Evolutionary conservation across 2,888 invertebrate genomes (phyloP), one percentile per base, ranked within the genome.

Genomic region (Drosophila pegasa): DNA sequence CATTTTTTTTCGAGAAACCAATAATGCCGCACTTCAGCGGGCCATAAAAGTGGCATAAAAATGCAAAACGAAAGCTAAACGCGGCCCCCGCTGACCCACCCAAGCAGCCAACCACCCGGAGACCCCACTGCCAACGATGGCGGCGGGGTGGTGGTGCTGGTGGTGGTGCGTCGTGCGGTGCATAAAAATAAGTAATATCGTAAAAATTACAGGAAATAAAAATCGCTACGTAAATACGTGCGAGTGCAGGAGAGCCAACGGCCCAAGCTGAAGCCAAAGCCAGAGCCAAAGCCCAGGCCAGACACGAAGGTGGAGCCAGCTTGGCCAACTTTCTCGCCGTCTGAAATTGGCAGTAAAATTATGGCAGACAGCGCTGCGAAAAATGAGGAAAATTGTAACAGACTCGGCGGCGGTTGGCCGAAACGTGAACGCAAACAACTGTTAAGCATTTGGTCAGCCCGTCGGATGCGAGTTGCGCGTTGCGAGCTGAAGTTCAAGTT

Each of bases 171-270:
- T 72, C 78, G 87, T 87, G 87, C 61, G 80, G 71, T 84, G 82
- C 83, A 85, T 85, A 84, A 85, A 85, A 85, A 81, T 87, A 85
- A 85, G 87, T 87, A 85, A 85, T 87, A 87, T 84, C 87, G 85
- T 87, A 71, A 87, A 82, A 87, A 85, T 85, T 87, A 78, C 85
- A 85, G 85, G 85, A 85, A 85, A 85, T 85, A 87, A 85, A 87
- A 85, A 81, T 81, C 71, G 83, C 74, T 74, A 83, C 87, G 72
- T 74, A 80, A 86, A 83, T 80, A 87, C 74, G 86, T 83, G 87
- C 85, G 77, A 81, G 79, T 83, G 80, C 82, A 79, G 75, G 57
- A 51, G 66, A 59, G 61, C 64, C 35, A 1, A 27, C n/a, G n/a
- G 25, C 27, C 43, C 43, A 43, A 1, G 14, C 2, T 7, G 18